These are phyloP conservation scores for Myiozetetes cayanensis DNA, from an alignment of 2,113 vertebrate species.

Conservation along the genomic window DNA sequence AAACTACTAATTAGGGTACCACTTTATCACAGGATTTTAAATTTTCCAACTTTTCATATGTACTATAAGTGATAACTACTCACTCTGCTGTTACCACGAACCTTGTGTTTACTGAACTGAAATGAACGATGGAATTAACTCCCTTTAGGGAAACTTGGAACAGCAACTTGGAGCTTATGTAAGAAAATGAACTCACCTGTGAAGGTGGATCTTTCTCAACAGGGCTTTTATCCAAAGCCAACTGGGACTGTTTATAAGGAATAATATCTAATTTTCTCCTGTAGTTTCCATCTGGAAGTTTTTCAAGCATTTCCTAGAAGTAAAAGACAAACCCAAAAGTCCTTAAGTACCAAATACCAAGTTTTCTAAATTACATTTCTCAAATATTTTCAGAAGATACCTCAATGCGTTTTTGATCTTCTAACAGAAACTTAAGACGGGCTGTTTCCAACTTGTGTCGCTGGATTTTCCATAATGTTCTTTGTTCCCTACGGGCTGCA, in stretches of 20 bases:
- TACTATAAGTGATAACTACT: background rate
- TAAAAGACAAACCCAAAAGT: background rate
- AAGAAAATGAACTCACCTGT: slow-evolving; percentile 48
- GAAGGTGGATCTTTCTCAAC: background rate
- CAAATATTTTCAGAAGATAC: slow-evolving; percentile 60
- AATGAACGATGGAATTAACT: background rate
- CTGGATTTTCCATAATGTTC: slow-evolving; percentile 88
- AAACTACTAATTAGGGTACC: background rate
- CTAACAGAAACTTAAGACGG: slow-evolving; percentile 78
- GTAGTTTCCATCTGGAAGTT: slow-evolving; percentile 67
- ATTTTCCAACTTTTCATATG: background rate
- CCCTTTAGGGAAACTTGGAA: background rate
- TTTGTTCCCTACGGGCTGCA: slow-evolving; percentile 85
- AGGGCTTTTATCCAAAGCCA: background rate
- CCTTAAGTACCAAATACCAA: background rate
- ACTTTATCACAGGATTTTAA: background rate
- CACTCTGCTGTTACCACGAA: background rate
- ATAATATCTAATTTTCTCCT: slow-evolving; percentile 56
- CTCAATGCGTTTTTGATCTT: slow-evolving; percentile 76
- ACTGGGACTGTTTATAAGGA: background rate
- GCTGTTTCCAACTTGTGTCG: slow-evolving; percentile 81
- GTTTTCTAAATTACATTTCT: background rate
- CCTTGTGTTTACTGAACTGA: background rate
- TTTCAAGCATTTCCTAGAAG: slow-evolving; percentile 75
- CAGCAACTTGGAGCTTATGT: background rate